Conservation (phyloP, 2,888 invertebrate genomes). For the Nephrotoma appendiculata region DNA sequence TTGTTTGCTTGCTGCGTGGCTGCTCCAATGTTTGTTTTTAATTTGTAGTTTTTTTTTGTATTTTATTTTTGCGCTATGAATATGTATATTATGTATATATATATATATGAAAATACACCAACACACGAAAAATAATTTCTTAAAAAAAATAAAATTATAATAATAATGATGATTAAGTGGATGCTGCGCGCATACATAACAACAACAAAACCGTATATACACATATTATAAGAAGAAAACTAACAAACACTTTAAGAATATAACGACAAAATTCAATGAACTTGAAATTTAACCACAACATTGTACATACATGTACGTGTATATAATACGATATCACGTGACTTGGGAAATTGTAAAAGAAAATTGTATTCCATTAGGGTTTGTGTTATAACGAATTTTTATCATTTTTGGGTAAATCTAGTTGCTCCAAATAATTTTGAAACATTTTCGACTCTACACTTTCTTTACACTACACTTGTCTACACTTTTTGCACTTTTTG, state of each 20-base stretch:
- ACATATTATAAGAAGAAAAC: neutral
- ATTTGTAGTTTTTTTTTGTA: neutral
- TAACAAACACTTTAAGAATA: neutral
- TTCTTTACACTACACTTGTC: neutral
- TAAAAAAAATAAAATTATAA: neutral
- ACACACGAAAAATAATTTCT: neutral
- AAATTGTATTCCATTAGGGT: neutral
- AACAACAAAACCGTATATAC: neutral
- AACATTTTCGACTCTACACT: neutral
- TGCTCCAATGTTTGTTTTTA: neutral
- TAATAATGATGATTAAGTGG: neutral
- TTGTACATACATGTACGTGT: neutral
- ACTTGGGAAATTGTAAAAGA: neutral
- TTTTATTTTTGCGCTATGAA: neutral
- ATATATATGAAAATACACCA: neutral
- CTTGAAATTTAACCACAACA: neutral
- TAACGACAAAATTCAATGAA: neutral
- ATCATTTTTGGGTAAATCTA: neutral
- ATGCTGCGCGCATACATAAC: neutral
- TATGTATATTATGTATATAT: neutral
- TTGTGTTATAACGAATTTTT: neutral
- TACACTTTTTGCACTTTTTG: neutral
- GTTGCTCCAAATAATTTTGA: neutral
- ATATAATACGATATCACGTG: neutral
- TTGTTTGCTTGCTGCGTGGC: neutral